Percentiles rank a stretch among this genome's conserved stretches.
phyloP scores from a whole-genome alignment of 2,797 vertebrate species.

The Tolypeutes matacus region DNA sequence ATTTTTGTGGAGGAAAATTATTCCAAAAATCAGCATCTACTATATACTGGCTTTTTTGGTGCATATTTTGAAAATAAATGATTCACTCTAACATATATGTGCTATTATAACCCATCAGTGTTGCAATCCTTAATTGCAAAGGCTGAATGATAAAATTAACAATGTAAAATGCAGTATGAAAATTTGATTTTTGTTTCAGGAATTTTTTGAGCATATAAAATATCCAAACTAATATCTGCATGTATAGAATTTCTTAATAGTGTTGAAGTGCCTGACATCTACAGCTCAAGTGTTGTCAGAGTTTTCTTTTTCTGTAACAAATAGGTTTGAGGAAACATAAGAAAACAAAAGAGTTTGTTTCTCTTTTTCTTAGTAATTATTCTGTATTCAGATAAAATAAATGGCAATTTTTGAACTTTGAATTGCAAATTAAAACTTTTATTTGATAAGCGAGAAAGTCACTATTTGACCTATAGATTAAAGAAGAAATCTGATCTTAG shows the following conservation, averaged over 20 bases:
- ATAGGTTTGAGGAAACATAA: conserved; percentile 12
- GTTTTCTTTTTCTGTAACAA: conserved; percentile 53
- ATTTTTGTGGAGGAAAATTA: conserved; percentile 61
- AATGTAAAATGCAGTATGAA: conserved; percentile 5
- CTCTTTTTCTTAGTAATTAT: conserved; percentile 74
- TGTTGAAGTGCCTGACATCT: not conserved
- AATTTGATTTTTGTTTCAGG: not conserved
- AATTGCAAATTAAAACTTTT: conserved; percentile 74
- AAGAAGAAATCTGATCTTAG: conserved; percentile 77
- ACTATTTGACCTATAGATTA: conserved; percentile 66
- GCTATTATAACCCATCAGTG: not conserved
- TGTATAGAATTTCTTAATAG: conserved; percentile 10
- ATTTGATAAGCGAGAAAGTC: conserved; percentile 74
- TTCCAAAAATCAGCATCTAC: conserved; percentile 54
- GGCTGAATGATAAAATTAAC: conserved; percentile 43
- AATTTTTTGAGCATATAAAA: conserved; percentile 30
- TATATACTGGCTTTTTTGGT: conserved; percentile 10
- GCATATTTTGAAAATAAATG: conserved; percentile 59
- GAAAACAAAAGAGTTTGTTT: conserved; percentile 69
- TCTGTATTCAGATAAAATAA: conserved; percentile 61
- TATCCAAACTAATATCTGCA: conserved; percentile 30
- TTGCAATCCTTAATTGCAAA: not conserved
- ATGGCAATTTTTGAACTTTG: conserved; percentile 70
- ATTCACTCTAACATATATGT: conserved; percentile 40
- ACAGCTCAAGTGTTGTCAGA: conserved; percentile 5